These are phyloP conservation scores for Amblyjoppa proteus DNA, from an alignment of 2,888 invertebrate species.

Conservation along the genomic window DNA sequence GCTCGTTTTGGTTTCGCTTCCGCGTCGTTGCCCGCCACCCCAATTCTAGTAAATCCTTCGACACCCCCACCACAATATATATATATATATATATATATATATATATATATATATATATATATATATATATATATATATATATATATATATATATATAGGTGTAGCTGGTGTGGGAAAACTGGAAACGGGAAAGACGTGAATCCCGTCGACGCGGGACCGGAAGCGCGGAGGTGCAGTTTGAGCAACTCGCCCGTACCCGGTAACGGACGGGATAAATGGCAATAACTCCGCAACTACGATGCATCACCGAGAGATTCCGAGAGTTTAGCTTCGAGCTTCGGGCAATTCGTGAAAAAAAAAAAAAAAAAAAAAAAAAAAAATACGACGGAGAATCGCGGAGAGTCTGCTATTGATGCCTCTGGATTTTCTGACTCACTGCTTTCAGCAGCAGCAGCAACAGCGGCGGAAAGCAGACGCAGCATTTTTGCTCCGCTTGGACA, in stretches of 20 bases:
- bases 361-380: too few relatives aligned
- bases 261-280: constrained; percentile 35
- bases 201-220: constrained; percentile 12
- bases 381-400: constrained; percentile 29
- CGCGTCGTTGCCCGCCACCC: constrained; percentile 59
- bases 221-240: background rate
- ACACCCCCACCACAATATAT: constrained; percentile 42
- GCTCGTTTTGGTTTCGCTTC: constrained; percentile 73
- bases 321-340: constrained; percentile 23
- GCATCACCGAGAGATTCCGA: constrained; percentile 17
- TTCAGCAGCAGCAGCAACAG: constrained; percentile 6
- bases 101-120: background rate
- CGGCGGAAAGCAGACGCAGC: constrained; percentile 28
- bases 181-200: background rate
- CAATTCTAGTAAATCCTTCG: constrained; percentile 64
- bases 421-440: constrained; percentile 32
- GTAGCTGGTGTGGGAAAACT: background rate
- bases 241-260: background rate
- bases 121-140: too few relatives aligned
- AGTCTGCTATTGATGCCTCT: constrained; percentile 1
- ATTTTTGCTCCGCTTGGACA: constrained; percentile 43
- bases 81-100: background rate
- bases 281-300: constrained; percentile 46
- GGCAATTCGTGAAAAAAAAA: constrained; percentile 47
- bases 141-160: too few relatives aligned